phyloP scores from a whole-genome alignment of 1,140 invertebrate species.

The Holcopasites calliopsidis region DNA sequence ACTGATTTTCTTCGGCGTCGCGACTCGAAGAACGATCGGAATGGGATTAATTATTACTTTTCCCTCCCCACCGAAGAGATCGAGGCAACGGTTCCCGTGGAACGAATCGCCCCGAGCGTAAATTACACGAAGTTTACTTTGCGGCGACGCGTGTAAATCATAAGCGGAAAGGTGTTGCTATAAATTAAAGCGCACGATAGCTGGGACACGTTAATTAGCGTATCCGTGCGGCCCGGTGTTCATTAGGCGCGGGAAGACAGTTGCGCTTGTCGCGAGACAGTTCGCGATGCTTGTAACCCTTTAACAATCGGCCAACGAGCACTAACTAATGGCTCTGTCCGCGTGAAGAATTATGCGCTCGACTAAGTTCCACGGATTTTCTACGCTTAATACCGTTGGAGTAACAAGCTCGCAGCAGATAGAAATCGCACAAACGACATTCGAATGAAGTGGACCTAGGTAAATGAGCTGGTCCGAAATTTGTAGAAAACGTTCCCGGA shows the following conservation, averaged over 20 bases:
- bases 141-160: conserved; percentile 49
- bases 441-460: too few species aligned
- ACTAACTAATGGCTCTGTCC: neutral
- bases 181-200: conserved; percentile 35
- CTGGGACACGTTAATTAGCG: conserved; percentile 42
- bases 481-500: neutral
- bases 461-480: neutral
- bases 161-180: conserved; percentile 26
- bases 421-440: too few species aligned
- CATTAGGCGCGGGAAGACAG: neutral
- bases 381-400: too few species aligned
- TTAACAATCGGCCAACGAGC: neutral
- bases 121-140: conserved; percentile 45
- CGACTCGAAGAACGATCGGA: conserved; percentile 39
- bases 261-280: neutral
- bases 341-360: neutral
- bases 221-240: neutral
- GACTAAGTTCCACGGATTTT: neutral
- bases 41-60: conserved; percentile 52
- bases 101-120: neutral
- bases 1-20: conserved; percentile 29
- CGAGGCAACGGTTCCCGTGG: too few species aligned
- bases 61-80: neutral
- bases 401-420: too few species aligned
- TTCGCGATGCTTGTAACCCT: neutral